These are phyloP conservation scores for Pocillopora damicornis DNA, from an alignment of 64 coral and sea anemone species.

Conservation along the genomic window DNA sequence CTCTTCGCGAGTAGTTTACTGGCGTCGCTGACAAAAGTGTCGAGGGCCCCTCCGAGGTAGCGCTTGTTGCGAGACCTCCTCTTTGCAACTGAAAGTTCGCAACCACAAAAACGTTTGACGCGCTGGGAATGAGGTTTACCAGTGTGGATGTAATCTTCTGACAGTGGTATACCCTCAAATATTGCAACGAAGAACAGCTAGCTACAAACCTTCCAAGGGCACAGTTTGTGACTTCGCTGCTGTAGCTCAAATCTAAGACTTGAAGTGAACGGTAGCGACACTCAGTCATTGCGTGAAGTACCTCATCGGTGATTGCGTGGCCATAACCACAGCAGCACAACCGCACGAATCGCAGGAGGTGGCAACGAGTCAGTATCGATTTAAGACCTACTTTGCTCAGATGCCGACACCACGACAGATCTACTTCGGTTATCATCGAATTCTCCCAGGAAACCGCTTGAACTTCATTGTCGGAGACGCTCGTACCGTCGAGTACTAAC, in stretches of 20 bases:
- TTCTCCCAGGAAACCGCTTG: slow-evolving; percentile 54
- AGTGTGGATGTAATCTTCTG: slow-evolving; percentile 59
- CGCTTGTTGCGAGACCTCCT: slow-evolving; percentile 30
- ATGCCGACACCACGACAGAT: slow-evolving; percentile 84
- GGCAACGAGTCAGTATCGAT: slow-evolving; percentile 54
- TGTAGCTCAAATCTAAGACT: slow-evolving; percentile 89
- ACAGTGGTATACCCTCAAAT: slow-evolving; percentile 83
- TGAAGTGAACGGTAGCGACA: slow-evolving; percentile 35
- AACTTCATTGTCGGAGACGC: slow-evolving; percentile 43
- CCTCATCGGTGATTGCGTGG: slow-evolving; percentile 82
- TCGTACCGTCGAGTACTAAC: slow-evolving; percentile 71
- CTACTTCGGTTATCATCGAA: slow-evolving; percentile 62
- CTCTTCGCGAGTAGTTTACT: slow-evolving; percentile 18
- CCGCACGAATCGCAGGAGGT: slow-evolving; percentile 65
- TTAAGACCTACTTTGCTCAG: slow-evolving; percentile 62
- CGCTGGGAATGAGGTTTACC: slow-evolving; percentile 64
- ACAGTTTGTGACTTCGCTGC: slow-evolving; percentile 51
- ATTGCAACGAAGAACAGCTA: slow-evolving; percentile 30
- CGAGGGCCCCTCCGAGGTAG: slow-evolving; percentile 4
- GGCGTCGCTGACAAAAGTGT: slow-evolving; percentile 17
- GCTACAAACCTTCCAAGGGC: slow-evolving; percentile 38
- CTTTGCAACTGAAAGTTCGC: slow-evolving; percentile 65
- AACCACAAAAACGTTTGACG: slow-evolving; percentile 74
- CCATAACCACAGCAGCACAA: slow-evolving; percentile 91
- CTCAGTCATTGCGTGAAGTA: slow-evolving; percentile 38